A percentile compares a stretch with the other conserved stretches of the same genome.
Evolutionary conservation across 2,797 vertebrate species (phyloP).

Genomic region (Tokudaia tokunoshimensis): DNA sequence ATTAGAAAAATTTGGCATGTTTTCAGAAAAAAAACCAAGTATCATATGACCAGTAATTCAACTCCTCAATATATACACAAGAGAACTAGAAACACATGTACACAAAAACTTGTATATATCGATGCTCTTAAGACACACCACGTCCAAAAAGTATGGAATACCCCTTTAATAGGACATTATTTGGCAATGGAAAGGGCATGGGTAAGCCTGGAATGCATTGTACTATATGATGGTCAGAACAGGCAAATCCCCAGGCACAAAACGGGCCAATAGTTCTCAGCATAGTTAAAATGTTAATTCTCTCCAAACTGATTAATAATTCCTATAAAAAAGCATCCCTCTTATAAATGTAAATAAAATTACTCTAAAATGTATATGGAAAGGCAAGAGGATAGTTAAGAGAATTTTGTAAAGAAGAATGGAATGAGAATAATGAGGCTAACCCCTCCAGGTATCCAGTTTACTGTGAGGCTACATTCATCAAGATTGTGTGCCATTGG

Average conservation of each 20-base stretch:
- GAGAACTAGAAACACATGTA: slow-evolving; percentile 43
- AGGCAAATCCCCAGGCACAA: slow-evolving; percentile 15
- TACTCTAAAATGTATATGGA: slow-evolving; percentile 40
- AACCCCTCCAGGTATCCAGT: slow-evolving; percentile 13
- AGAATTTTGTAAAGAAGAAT: slow-evolving; percentile 52
- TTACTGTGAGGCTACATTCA: background rate
- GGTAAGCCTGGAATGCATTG: background rate
- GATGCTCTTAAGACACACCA: background rate
- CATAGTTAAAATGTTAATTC: slow-evolving; percentile 22
- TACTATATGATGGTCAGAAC: background rate
- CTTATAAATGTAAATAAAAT: slow-evolving; percentile 44
- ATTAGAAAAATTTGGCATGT: slow-evolving; percentile 32
- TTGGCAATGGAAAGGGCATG: slow-evolving; percentile 12
- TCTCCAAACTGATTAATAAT: slow-evolving; percentile 29
- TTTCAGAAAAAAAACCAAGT: slow-evolving; percentile 43
- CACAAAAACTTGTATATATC: slow-evolving; percentile 27
- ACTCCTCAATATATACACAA: slow-evolving; percentile 2
- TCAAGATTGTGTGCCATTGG: background rate
- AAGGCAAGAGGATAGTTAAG: slow-evolving; percentile 56
- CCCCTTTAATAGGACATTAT: background rate
- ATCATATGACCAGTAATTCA: background rate
- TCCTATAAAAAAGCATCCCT: background rate
- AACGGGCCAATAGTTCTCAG: background rate
- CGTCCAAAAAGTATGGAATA: background rate
- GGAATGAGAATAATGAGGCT: background rate